Percentiles rank a stretch among this genome's conserved stretches.
Conservation (phyloP, 2,797 vertebrate species). For the Hirundo rustica region DNA sequence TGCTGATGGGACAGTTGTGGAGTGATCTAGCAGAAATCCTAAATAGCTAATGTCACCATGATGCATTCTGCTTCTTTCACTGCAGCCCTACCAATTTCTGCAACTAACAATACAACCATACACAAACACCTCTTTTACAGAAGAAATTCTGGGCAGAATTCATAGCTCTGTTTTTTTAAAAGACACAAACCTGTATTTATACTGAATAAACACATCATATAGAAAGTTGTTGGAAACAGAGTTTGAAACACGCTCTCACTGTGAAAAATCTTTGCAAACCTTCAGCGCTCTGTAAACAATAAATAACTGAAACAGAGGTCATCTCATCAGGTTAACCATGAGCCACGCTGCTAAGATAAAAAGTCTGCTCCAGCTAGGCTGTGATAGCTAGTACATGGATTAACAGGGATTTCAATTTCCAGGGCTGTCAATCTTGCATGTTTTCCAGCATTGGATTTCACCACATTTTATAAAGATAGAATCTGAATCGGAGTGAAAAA, state of each 20-base stretch:
- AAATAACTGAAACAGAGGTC: slow-evolving; percentile 21
- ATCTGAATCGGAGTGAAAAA: background rate
- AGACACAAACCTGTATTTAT: background rate
- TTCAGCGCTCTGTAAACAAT: slow-evolving; percentile 6
- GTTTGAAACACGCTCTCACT: background rate
- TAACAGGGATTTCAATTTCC: slow-evolving; percentile 36
- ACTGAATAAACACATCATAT: background rate
- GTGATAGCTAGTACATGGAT: background rate
- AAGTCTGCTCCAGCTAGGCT: background rate
- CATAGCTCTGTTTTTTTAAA: background rate
- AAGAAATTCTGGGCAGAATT: background rate
- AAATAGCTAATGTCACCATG: background rate
- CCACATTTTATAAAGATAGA: slow-evolving; percentile 6
- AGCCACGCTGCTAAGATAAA: background rate
- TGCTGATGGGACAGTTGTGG: background rate
- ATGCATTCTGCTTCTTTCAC: background rate
- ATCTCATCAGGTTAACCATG: slow-evolving; percentile 18
- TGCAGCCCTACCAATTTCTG: background rate
- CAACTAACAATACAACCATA: background rate
- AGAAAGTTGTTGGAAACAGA: background rate
- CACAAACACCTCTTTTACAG: background rate
- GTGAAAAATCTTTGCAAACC: slow-evolving; percentile 1
- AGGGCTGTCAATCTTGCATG: background rate
- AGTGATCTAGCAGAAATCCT: background rate
- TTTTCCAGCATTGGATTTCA: background rate